A percentile compares a stretch with the other conserved stretches of the same genome.
These are phyloP conservation scores for Hapalemur alaotrensis DNA, from an alignment of 2,797 vertebrate genomes.

Conservation along the genomic window DNA sequence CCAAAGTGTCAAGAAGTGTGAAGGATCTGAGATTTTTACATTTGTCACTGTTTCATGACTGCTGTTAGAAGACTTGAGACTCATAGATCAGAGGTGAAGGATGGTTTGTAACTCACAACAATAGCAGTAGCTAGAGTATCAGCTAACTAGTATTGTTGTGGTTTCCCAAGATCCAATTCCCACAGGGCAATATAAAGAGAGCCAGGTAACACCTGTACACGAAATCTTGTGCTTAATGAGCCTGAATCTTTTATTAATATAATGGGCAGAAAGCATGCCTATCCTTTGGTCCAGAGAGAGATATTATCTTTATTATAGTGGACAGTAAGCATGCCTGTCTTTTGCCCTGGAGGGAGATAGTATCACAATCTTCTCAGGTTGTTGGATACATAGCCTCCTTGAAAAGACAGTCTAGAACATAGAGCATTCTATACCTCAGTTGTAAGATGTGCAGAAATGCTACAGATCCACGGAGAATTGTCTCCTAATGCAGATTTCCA, in stretches of 20 bases:
- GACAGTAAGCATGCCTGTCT: neutral
- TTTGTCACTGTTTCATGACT: neutral
- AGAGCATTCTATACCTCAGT: neutral
- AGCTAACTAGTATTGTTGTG: neutral
- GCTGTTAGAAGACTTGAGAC: neutral
- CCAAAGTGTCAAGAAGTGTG: neutral
- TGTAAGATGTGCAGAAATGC: neutral
- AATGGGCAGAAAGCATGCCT: neutral
- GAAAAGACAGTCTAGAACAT: neutral
- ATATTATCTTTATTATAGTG: neutral
- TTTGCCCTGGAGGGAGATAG: neutral
- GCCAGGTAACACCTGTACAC: neutral
- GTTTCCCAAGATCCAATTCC: neutral
- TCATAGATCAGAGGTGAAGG: neutral
- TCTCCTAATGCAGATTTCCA: neutral
- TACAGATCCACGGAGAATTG: neutral
- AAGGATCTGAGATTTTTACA: neutral
- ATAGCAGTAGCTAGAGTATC: neutral
- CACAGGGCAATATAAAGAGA: neutral
- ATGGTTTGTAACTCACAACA: neutral
- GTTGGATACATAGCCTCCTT: neutral
- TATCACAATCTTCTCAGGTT: neutral
- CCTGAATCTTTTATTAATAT: neutral
- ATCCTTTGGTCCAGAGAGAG: neutral
- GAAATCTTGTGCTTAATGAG: neutral